Evolutionary conservation across 2,888 invertebrate genomes (phyloP).

Genomic region (Masnerella sp.): DNA sequence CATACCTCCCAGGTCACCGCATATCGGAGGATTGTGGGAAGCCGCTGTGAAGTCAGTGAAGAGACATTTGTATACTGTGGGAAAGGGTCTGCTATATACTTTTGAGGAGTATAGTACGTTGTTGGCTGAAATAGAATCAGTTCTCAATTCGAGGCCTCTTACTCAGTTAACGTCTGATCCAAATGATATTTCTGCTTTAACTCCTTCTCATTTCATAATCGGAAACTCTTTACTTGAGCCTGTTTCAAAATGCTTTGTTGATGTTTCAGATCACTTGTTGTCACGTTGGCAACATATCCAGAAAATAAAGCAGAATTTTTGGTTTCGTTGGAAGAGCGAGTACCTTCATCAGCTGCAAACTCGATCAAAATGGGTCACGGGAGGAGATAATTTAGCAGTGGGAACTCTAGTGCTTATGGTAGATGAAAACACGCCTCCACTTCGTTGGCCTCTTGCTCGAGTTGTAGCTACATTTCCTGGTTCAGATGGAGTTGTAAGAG

Average conservation of each 20-base stretch:
- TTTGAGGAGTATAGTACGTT: conserved; percentile 62
- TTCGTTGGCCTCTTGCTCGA: background rate
- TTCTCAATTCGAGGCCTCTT: conserved; percentile 47
- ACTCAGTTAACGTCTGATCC: conserved; percentile 38
- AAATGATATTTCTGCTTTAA: conserved; percentile 56
- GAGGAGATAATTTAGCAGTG: background rate
- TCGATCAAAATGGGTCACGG: conserved; percentile 7
- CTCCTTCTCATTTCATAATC: conserved; percentile 66
- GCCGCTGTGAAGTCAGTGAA: conserved; percentile 64
- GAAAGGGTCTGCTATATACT: conserved; percentile 13
- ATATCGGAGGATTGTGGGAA: conserved; percentile 63
- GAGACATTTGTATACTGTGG: conserved; percentile 50
- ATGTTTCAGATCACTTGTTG: background rate
- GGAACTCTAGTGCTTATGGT: conserved; percentile 1
- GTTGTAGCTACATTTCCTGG: background rate
- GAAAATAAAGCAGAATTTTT: conserved; percentile 11
- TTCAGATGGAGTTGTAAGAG: background rate
- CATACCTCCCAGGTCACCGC: conserved; percentile 27
- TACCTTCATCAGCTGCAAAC: conserved; percentile 21
- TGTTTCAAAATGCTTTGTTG: background rate
- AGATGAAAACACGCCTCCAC: background rate
- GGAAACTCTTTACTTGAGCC: conserved; percentile 7
- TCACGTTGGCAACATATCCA: conserved; percentile 6
- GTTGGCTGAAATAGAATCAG: conserved; percentile 57
- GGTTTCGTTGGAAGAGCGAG: conserved; percentile 4